Conservation (phyloP, 2,113 vertebrate species). For the Sminthopsis crassicaudata region DNA sequence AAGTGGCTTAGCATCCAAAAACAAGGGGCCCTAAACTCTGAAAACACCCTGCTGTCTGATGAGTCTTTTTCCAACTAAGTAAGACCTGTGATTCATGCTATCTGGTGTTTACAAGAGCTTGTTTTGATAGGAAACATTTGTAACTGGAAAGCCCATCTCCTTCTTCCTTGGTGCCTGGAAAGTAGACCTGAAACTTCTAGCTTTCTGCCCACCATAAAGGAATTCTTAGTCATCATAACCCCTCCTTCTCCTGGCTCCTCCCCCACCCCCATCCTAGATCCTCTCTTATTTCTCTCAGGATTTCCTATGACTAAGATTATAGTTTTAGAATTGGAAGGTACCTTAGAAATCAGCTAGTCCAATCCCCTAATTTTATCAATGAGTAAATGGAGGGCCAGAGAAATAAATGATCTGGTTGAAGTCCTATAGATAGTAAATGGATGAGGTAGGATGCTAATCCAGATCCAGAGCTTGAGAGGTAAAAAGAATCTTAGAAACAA, state of each 20-base stretch:
- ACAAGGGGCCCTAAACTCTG: conserved; percentile 33
- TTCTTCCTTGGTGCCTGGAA: conserved; percentile 62
- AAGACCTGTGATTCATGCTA: conserved; percentile 65
- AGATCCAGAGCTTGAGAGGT: neutral
- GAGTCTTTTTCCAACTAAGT: conserved; percentile 63
- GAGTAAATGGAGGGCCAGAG: neutral
- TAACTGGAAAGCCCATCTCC: conserved; percentile 58
- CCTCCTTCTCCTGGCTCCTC: neutral
- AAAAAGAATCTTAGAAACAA: neutral
- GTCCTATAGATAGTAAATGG: neutral
- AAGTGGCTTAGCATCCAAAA: conserved; percentile 48
- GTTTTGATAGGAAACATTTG: conserved; percentile 48
- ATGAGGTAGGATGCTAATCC: neutral
- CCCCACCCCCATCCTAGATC: neutral
- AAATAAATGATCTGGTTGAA: neutral
- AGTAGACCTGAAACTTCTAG: conserved; percentile 42
- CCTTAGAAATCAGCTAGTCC: neutral
- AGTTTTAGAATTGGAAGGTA: neutral
- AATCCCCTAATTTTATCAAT: neutral
- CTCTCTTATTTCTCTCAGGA: neutral
- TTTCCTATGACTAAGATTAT: neutral
- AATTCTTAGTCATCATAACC: conserved; percentile 4
- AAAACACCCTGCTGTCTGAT: conserved; percentile 43
- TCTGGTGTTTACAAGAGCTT: conserved; percentile 49
- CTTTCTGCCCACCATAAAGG: conserved; percentile 9